A percentile compares a stretch with the other conserved stretches of the same genome.
Evolutionary conservation across 2,113 vertebrate species (phyloP).

Genomic region (Nycticorax nycticorax): DNA sequence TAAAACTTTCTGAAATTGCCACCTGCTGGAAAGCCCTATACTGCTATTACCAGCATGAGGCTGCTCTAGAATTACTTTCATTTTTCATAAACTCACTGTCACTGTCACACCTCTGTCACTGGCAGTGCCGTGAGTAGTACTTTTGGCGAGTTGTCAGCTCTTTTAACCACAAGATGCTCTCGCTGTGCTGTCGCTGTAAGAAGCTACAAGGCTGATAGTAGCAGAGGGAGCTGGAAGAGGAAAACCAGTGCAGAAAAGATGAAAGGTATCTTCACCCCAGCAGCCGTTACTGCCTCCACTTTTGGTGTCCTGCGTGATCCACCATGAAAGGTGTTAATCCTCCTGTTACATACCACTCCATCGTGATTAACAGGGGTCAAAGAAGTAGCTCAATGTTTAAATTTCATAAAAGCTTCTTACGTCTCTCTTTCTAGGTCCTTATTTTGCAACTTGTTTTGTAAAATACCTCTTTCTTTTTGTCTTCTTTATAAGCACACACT

Average conservation of each 20-base stretch:
- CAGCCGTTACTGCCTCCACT: neutral
- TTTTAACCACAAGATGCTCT: neutral
- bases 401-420: neutral
- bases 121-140: neutral
- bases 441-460: neutral
- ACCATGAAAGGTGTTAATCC: slow-evolving; percentile 32
- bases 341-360: slow-evolving; percentile 21
- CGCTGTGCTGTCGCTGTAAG: neutral
- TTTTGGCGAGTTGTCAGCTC: neutral
- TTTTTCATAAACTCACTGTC: neutral
- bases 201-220: neutral
- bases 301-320: neutral
- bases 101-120: neutral
- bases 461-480: neutral
- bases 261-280: neutral
- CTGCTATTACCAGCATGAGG: neutral
- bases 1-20: neutral
- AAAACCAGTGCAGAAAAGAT: slow-evolving; percentile 10
- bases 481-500: neutral
- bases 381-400: slow-evolving; percentile 9
- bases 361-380: slow-evolving; percentile 6
- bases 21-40: neutral
- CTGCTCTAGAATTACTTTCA: neutral
- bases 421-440: neutral
- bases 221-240: neutral